Base-by-base conservation (phyloP, 23 tunicate genomes). In the Styela plicata region DNA sequence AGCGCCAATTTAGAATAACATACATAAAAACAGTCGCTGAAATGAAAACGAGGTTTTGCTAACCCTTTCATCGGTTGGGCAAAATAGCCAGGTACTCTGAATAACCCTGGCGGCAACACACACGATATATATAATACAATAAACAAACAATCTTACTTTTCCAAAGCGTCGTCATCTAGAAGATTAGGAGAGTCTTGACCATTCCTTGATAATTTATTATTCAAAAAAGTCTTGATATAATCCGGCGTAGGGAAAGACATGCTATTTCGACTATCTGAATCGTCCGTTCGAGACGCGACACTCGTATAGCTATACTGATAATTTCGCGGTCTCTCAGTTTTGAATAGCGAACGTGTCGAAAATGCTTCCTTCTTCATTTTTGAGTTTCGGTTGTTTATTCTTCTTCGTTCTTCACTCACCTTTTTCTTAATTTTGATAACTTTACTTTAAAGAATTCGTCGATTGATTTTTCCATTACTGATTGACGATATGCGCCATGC, bases 241-340 rank as follows among this genome's bases (percentile, higher is more conserved):
- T 87, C 91, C 13, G 91, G 91, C 31, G 82, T 81, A 1, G 91
- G 86, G n/a, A 87, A 87, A 29, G 91, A 75, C 91, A 87, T 87
- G 57, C 13, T 13, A 44, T 5, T 44, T 13, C 13, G 7, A 13
- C 57, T 44, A 13, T 44, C 7, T 44, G 57, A 13, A 7, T 44
- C 57, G 57, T 44, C 57, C 57, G 57, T 13, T 13, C 13, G 57
- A 5, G 57, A 44, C 13, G 57, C 57, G 10, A 44, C 57, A 13
- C 57, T 44, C 13, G 57, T 44, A 13, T 44, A 44, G 13, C 57
- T 44, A 13, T 44, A 44, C 57, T 13, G 57, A 13, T 44, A 44
- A 44, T 7, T 13, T 44, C 57, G 57, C 57, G 57, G 57, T 44
- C 57, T 44, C 57, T 44, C 57, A 13, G 10, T 44, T 44, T 44